A percentile compares a stretch with the other conserved stretches of the same genome.
phyloP scores from a whole-genome alignment of 2,888 invertebrate species.

The Allacma fusca region DNA sequence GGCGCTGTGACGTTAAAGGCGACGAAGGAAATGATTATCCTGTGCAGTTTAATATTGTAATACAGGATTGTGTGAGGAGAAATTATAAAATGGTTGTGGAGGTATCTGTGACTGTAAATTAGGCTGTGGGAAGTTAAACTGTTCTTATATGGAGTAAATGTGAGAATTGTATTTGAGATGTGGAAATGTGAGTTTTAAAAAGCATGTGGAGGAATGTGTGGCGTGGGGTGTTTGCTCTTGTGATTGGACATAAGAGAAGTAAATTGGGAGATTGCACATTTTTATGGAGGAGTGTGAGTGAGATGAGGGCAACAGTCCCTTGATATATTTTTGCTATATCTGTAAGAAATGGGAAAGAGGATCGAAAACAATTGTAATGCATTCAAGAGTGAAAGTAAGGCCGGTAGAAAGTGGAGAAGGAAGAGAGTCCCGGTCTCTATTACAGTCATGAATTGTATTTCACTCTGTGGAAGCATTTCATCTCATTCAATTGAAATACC shows the following conservation, averaged over 20 bases:
- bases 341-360: background rate
- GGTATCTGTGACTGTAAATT: too few relatives aligned
- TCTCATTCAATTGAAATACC: constrained; percentile 38
- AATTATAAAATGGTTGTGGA: too few relatives aligned
- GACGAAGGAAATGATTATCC: too few relatives aligned
- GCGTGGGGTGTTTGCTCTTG: background rate
- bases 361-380: constrained; percentile 31
- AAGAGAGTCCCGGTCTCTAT: constrained; percentile 3
- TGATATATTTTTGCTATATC: constrained; percentile 12
- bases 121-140: too few relatives aligned
- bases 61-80: too few relatives aligned
- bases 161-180: too few relatives aligned
- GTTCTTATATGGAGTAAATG: too few relatives aligned
- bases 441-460: constrained; percentile 17
- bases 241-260: background rate
- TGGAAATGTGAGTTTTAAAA: too few relatives aligned
- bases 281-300: constrained; percentile 8
- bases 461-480: constrained; percentile 1
- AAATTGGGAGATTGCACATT: background rate
- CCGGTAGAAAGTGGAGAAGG: background rate
- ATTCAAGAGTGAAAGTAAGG: constrained; percentile 18
- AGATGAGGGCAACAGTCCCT: background rate
- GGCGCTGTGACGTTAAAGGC: too few relatives aligned
- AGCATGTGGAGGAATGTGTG: too few relatives aligned
- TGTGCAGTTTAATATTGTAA: too few relatives aligned